phyloP scores from a whole-genome alignment of 2,113 vertebrate species.

The Phycodurus eques region DNA sequence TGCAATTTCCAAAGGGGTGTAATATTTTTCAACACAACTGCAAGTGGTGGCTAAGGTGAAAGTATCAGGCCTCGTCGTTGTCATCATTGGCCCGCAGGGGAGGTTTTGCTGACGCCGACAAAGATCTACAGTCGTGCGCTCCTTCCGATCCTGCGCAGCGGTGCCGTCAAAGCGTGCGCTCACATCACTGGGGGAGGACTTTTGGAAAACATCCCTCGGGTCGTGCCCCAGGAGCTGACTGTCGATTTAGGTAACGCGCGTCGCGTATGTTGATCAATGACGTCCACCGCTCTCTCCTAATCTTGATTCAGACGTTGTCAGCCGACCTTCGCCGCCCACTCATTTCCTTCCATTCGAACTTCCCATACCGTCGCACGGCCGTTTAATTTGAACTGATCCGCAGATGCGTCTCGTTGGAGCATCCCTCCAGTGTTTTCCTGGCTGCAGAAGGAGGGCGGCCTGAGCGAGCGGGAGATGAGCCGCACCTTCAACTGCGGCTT shows the following conservation, averaged over 20 bases:
- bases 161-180: slow-evolving; percentile 85
- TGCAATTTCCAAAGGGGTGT: too few relatives aligned
- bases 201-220: slow-evolving; percentile 91
- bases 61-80: not conserved
- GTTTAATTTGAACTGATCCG: not conserved
- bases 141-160: slow-evolving; percentile 81
- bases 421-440: slow-evolving; percentile 87
- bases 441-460: slow-evolving; percentile 82
- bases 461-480: slow-evolving; percentile 89
- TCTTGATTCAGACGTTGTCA: not conserved
- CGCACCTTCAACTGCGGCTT: slow-evolving; percentile 95
- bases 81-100: slow-evolving; percentile 69
- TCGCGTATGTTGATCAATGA: not conserved
- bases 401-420: slow-evolving; percentile 87
- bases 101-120: slow-evolving; percentile 87
- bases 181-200: slow-evolving; percentile 96
- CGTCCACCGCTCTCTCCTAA: not conserved
- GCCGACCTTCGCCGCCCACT: not conserved
- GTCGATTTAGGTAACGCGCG: slow-evolving; percentile 82
- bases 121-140: slow-evolving; percentile 89
- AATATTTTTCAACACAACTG: too few relatives aligned
- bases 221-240: slow-evolving; percentile 79
- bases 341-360: too few relatives aligned
- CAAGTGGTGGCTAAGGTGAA: too few relatives aligned
- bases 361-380: too few relatives aligned